Percentiles rank a stretch among this genome's conserved stretches.
These are phyloP conservation scores for Drosophila imparisetae DNA, from an alignment of 2,888 invertebrate species.

Conservation along the genomic window DNA sequence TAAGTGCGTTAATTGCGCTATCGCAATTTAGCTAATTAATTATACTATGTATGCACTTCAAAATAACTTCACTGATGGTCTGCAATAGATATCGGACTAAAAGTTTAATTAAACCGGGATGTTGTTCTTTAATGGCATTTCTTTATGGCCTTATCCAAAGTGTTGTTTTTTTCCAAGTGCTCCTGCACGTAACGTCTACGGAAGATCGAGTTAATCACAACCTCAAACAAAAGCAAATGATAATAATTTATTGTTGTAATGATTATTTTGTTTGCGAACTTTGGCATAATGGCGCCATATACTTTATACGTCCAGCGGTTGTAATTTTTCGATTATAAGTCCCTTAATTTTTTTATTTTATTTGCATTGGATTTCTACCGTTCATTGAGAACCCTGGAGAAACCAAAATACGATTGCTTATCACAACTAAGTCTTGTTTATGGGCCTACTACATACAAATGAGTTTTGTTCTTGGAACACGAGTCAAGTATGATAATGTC, in stretches of 20 bases:
- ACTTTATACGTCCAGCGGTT: slow-evolving; percentile 23
- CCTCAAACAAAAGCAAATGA: slow-evolving; percentile 15
- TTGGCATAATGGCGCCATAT: slow-evolving; percentile 16
- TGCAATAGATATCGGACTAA: slow-evolving; percentile 12
- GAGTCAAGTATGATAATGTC: background rate
- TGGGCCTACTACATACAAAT: slow-evolving; percentile 13
- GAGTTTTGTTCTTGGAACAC: slow-evolving; percentile 25
- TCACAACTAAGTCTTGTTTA: slow-evolving; percentile 38
- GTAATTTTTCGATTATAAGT: slow-evolving; percentile 28
- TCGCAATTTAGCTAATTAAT: slow-evolving; percentile 13
- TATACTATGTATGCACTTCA: background rate
- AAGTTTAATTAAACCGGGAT: slow-evolving; percentile 35
- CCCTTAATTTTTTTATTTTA: slow-evolving; percentile 1
- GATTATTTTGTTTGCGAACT: slow-evolving; percentile 20
- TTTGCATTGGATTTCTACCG: slow-evolving; percentile 35
- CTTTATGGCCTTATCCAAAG: slow-evolving; percentile 15
- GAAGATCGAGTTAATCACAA: slow-evolving; percentile 24
- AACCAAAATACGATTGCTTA: slow-evolving; percentile 42
- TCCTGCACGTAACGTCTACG: slow-evolving; percentile 36
- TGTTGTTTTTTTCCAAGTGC: slow-evolving; percentile 11
- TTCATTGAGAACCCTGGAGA: slow-evolving; percentile 43
- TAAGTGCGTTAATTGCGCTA: slow-evolving; percentile 16
- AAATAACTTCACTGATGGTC: slow-evolving; percentile 9
- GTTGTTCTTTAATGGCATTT: slow-evolving; percentile 23
- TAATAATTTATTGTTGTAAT: slow-evolving; percentile 31